These are phyloP conservation scores for Microcaecilia unicolor DNA, from an alignment of 2,797 vertebrate genomes.

Conservation along the genomic window DNA sequence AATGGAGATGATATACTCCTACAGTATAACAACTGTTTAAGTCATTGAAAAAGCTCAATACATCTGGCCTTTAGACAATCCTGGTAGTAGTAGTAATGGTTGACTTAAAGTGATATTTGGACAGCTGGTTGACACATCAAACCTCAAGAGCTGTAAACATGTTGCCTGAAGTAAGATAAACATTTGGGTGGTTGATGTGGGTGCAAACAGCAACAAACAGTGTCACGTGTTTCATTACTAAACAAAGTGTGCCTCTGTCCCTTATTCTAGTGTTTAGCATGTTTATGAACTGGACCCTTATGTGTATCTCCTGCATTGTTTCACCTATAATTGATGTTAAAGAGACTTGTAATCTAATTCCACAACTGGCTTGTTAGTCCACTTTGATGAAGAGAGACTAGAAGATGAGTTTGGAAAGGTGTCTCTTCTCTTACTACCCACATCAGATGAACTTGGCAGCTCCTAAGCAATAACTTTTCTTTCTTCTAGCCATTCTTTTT, in stretches of 20 bases:
- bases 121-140: too few species aligned
- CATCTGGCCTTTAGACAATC: too few species aligned
- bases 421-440: constrained; percentile 2
- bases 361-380: background rate
- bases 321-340: background rate
- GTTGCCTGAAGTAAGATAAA: background rate
- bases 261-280: background rate
- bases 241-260: background rate
- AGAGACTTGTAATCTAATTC: constrained; percentile 3
- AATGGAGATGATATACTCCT: too few species aligned
- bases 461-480: too few species aligned
- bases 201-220: background rate
- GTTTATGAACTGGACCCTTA: constrained; percentile 7
- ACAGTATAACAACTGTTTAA: too few species aligned
- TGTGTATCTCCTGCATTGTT: background rate
- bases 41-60: too few species aligned
- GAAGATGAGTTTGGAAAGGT: background rate
- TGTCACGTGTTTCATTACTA: background rate
- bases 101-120: too few species aligned
- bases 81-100: too few species aligned
- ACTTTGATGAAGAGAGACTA: constrained; percentile 4
- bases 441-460: background rate
- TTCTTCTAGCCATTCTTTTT: background rate
- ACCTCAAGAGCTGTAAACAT: background rate
- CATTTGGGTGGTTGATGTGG: background rate